Evolutionary conservation across 2,888 invertebrate species (phyloP), one percentile per base, ranked within the genome.

Genomic region (Prosapia bicincta): DNA sequence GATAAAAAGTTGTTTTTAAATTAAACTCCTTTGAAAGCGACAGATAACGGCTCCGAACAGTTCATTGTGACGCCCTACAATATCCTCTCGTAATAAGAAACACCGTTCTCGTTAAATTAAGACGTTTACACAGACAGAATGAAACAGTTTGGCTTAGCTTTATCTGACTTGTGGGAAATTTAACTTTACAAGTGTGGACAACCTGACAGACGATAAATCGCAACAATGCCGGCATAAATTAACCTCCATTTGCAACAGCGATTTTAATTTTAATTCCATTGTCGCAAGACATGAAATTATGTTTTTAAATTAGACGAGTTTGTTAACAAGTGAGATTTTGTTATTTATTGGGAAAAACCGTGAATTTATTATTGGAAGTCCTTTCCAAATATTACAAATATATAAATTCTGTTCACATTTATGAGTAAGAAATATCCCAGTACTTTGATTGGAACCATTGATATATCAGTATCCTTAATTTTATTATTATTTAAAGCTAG

Each of bases 111-210:
- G 30, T 54, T 20, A 20, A 54, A 54, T 54, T 54, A 54, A 54
- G 54, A 54, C n/a, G 54, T 54, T 54, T 54, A 54, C 20, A 2
- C 54, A 38, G 54, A 54, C 54, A 9, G 38, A 13, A 9, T 38
- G 13, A 13, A 9, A 2, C 7, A 3, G 3, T 38, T 38, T n/a
- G n/a, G 54, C 20, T 54, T 20, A 72, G 67, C 67, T 72, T 72
- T 72, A 72, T 72, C 38, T 72, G 32, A 72, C 72, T 72, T 67
- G 72, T 72, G 72, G 72, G 72, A 72, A 72, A 72, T 72, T 32
- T 67, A 72, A 72, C 67, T 72, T 72, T 30, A 54, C 54, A 54
- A 54, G 54, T 54, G 54, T 54, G 72, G 72, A 66, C 67, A 66
- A 72, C 67, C 67, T 72, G 67, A 30, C 30, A 67, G 30, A 15